phyloP scores from a whole-genome alignment of 2,888 invertebrate species.

The Cryptus armator region DNA sequence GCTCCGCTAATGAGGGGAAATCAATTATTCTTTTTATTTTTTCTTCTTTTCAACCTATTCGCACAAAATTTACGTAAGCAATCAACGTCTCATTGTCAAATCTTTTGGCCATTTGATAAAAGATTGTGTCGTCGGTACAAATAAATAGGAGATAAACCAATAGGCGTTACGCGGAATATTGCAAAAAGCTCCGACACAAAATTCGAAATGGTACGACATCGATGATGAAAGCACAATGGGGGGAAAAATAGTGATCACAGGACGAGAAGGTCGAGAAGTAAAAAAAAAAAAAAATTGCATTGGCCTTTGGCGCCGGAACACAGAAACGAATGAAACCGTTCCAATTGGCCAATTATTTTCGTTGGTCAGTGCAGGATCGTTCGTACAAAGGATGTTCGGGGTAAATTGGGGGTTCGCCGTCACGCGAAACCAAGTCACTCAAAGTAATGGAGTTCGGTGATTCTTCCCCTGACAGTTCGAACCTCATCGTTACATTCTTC shows the following conservation, averaged over 20 bases:
- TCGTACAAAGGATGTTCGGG: conserved; percentile 58
- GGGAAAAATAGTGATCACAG: conserved; percentile 2
- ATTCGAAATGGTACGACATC: no score
- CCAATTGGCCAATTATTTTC: conserved; percentile 77
- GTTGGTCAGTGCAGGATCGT: conserved; percentile 54
- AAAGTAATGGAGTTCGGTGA: conserved; percentile 71
- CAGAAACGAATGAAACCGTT: conserved; percentile 71
- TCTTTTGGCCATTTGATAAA: not conserved
- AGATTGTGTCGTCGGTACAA: no score
- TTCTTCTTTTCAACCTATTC: not conserved
- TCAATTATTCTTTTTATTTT: no score
- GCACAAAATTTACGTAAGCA: not conserved
- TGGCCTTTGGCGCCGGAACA: conserved; percentile 40
- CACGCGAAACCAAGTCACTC: conserved; percentile 74
- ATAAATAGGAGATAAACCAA: no score
- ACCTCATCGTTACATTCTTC: conserved; percentile 27
- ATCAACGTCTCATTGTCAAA: not conserved
- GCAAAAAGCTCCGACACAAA: no score
- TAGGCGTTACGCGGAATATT: no score
- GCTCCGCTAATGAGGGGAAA: conserved; percentile 32
- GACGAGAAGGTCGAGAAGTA: no score
- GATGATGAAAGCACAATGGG: no score
- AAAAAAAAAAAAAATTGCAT: conserved; percentile 42
- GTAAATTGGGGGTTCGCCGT: conserved; percentile 74
- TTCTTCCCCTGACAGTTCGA: conserved; percentile 28